Conservation (phyloP, 2,113 vertebrate genomes). For the Catagonus wagneri region DNA sequence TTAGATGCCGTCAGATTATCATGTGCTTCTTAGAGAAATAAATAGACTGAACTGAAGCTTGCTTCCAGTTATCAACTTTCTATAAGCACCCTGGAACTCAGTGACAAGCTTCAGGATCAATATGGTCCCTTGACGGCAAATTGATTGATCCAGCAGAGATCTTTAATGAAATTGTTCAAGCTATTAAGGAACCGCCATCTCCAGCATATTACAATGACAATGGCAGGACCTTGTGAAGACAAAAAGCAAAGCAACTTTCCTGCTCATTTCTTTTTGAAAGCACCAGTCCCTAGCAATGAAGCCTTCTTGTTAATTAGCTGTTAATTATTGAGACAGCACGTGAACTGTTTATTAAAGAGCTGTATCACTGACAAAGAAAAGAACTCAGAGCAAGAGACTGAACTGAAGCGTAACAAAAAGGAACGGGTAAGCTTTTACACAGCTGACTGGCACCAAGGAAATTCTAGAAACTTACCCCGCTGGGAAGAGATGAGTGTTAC, state of each 20-base stretch:
- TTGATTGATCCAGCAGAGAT: conserved; percentile 72
- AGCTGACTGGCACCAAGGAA: conserved; percentile 62
- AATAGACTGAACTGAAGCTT: conserved; percentile 25
- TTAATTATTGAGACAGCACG: conserved; percentile 74
- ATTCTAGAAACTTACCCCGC: conserved; percentile 46
- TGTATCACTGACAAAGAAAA: conserved; percentile 62
- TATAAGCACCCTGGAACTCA: conserved; percentile 39
- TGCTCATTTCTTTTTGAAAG: conserved; percentile 71
- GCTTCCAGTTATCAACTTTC: conserved; percentile 59
- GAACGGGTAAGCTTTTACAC: conserved; percentile 46
- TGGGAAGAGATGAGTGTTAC: background rate
- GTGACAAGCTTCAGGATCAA: conserved; percentile 48
- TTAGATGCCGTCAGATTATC: background rate
- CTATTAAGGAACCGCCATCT: background rate
- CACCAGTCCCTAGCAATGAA: conserved; percentile 54
- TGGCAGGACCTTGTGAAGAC: conserved; percentile 26
- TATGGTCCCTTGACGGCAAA: conserved; percentile 66
- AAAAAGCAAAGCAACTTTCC: conserved; percentile 61
- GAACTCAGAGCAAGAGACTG: conserved; percentile 47
- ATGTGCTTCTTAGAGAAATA: conserved; percentile 38
- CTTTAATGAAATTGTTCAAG: conserved; percentile 77
- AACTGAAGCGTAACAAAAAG: conserved; percentile 44
- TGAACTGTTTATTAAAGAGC: conserved; percentile 77
- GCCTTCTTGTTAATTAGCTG: conserved; percentile 79
- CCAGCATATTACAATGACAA: conserved; percentile 68